Conservation (phyloP, 2,888 invertebrate species). For the Patella depressa region DNA sequence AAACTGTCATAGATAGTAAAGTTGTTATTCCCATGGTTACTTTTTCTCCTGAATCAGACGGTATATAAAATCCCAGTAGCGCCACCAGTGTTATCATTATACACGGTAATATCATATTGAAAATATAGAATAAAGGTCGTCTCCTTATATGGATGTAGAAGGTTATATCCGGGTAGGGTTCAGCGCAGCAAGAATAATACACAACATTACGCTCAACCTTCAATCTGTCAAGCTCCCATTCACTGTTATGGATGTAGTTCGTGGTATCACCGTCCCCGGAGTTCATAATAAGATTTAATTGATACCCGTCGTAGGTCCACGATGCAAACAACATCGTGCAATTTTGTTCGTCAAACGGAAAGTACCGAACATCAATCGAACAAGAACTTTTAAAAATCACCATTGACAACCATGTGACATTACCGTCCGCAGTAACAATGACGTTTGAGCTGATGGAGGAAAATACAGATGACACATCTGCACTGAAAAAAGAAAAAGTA, state of each 20-base stretch:
- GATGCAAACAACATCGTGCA: constrained; percentile 75
- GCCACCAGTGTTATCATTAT: constrained; percentile 75
- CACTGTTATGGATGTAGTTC: constrained; percentile 92
- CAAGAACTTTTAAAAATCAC: constrained; percentile 75
- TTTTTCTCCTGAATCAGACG: constrained; percentile 74
- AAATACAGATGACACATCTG: constrained; percentile 66
- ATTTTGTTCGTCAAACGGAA: constrained; percentile 75
- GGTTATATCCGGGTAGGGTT: constrained; percentile 74
- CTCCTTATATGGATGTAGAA: constrained; percentile 73
- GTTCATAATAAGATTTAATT: constrained; percentile 66
- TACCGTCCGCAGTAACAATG: constrained; percentile 74
- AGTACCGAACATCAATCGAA: constrained; percentile 74
- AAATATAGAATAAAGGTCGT: constrained; percentile 75
- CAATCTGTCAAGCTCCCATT: constrained; percentile 81
- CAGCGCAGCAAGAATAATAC: constrained; percentile 74
- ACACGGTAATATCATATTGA: constrained; percentile 75
- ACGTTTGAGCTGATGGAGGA: constrained; percentile 74
- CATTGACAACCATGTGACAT: constrained; percentile 75
- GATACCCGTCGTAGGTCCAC: constrained; percentile 75
- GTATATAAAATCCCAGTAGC: constrained; percentile 75
- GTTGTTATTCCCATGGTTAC: constrained; percentile 75
- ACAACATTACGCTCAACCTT: constrained; percentile 73
- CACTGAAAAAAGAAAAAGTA: constrained; percentile 51
- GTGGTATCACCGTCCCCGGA: constrained; percentile 86
- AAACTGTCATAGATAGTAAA: constrained; percentile 75